Percentiles rank a stretch among this genome's conserved stretches.
Conservation (phyloP, 2,888 invertebrate genomes). For the Lottia scabra region DNA sequence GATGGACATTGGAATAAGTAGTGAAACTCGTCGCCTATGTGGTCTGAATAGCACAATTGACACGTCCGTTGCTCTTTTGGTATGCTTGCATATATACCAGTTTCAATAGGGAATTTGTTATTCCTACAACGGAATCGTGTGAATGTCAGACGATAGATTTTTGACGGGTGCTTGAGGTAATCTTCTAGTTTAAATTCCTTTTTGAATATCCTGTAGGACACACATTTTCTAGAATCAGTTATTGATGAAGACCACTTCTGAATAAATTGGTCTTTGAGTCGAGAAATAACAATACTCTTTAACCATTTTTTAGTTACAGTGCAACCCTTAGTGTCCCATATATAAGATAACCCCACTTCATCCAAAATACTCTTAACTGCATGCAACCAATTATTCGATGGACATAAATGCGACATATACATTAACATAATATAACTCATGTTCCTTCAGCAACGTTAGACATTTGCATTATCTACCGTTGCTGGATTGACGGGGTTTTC, state of each 20-base stretch:
- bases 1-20: background rate
- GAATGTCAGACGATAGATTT: background rate
- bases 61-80: background rate
- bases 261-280: background rate
- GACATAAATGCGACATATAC: background rate
- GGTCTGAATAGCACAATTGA: background rate
- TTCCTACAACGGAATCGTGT: background rate
- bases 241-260: background rate
- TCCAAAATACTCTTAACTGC: background rate
- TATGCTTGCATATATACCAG: background rate
- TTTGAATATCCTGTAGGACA: background rate
- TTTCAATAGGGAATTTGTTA: background rate
- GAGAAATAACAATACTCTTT: background rate
- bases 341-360: background rate
- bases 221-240: background rate
- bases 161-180: background rate
- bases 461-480: no score
- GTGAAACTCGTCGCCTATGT: background rate
- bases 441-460: no score
- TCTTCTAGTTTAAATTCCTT: background rate
- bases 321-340: background rate
- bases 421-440: background rate
- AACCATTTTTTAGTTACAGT: background rate
- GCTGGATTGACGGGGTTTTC: no score
- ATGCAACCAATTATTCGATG: background rate